Base-by-base conservation (phyloP, 1,140 invertebrate genomes). In the Sinella curviseta region DNA sequence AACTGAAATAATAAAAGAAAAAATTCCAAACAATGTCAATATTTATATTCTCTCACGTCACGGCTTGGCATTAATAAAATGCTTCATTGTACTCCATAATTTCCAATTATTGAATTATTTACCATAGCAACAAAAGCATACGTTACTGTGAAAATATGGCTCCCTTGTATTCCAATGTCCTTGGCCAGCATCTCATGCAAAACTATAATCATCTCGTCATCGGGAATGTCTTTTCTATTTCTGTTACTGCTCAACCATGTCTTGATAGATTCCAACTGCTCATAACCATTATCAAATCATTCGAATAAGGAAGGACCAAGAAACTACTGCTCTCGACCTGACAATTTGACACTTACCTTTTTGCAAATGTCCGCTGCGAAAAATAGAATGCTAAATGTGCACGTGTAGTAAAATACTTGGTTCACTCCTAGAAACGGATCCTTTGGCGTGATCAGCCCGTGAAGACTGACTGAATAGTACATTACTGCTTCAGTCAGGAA, bases 151-250 rank as follows among this genome's bases (percentile, higher is more conserved):
- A 70, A 70, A 70, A 70, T 33, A 70, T n/a, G 8, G n/a, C 65
- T 70, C 4, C 65, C 65, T n/a, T 70, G 26, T 14, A 70, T 70
- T 70, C 65, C 65, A 33, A 70, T 70, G n/a, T 70, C 65, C 12
- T 70, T 70, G 2, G 31, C 31, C 3, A n/a, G 2, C 65, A 70
- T 70, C 31, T 70, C 65, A 70, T 70, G 65, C 26, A 70, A 14
- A 31, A 70, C 65, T 33, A 70, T 30, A 8, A 12, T 2, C 2
- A 70, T 3, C 30, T 70, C 65, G 65, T 70, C 31, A 33, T 33
- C 65, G 1, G 65, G 65, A 31, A 70, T 33, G 3, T 33, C n/a
- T 16, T 70, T 16, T 30, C 65, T 8, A 33, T 33, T 33, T 3
- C 14, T 12, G 8, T 70, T 1, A 30, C 24, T 24, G 4, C 26